These are phyloP conservation scores for Oreochromis aureus DNA, from an alignment of 2,113 vertebrate genomes.

Conservation along the genomic window DNA sequence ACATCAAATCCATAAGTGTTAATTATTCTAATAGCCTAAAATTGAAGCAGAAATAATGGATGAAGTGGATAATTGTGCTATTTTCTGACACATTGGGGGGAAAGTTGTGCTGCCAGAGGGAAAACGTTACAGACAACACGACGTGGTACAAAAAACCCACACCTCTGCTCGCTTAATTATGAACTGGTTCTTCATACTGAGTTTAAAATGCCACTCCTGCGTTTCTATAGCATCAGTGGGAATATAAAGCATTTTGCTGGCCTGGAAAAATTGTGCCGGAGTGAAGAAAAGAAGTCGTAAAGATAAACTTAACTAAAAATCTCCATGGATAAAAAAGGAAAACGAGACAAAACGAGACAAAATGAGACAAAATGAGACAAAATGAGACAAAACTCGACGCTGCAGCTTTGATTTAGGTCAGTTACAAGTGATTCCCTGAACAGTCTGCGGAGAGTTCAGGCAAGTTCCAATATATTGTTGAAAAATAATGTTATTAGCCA, in stretches of 20 bases:
- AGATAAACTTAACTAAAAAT: not conserved
- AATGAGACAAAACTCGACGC: not conserved
- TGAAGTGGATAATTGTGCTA: conserved; percentile 22
- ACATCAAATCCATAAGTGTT: not conserved
- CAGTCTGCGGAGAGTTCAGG: not conserved
- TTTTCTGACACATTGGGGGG: not conserved
- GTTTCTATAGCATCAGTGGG: conserved; percentile 10
- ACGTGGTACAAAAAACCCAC: not conserved
- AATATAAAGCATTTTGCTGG: not conserved
- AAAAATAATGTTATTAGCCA: conserved; percentile 24
- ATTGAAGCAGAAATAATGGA: not conserved
- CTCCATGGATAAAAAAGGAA: not conserved
- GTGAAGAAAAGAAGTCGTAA: not conserved
- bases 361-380: not conserved
- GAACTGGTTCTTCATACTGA: not conserved
- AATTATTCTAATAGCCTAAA: not conserved
- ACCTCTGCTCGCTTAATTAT: conserved; percentile 44
- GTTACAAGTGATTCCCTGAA: not conserved
- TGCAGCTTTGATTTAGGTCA: not conserved
- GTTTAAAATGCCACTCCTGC: conserved; percentile 36
- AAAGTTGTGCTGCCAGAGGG: not conserved
- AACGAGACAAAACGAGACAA: not conserved
- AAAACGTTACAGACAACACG: not conserved
- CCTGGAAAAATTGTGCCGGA: not conserved
- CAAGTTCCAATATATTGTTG: not conserved